phyloP scores from a whole-genome alignment of 1,140 invertebrate genomes.

The Pseudobourletiella spinata region DNA sequence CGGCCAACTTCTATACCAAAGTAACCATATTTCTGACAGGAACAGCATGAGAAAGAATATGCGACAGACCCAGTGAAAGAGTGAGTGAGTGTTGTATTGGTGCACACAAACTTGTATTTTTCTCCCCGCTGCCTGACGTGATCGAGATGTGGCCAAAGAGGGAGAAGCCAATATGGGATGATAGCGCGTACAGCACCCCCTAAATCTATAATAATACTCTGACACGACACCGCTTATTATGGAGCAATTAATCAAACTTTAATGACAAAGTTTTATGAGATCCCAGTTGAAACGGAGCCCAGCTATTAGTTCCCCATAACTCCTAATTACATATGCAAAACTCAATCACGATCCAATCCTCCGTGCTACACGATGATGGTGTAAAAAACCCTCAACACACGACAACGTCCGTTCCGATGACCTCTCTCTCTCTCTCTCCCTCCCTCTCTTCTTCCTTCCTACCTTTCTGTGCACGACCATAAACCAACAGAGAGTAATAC shows the following conservation, averaged over 20 bases:
- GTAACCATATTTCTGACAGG: too few species aligned
- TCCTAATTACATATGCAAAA: constrained; percentile 33
- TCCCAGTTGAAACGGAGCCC: constrained; percentile 19
- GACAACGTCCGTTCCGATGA: constrained; percentile 3
- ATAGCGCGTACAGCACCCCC: neutral
- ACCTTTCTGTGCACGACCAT: too few species aligned
- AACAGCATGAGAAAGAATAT: too few species aligned
- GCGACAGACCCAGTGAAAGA: too few species aligned
- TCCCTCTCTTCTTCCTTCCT: neutral
- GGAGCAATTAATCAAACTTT: constrained; percentile 31
- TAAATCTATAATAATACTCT: constrained; percentile 14
- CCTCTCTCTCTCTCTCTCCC: constrained; percentile 6
- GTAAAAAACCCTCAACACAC: constrained; percentile 6
- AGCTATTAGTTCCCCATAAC: constrained; percentile 26
- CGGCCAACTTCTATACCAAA: too few species aligned
- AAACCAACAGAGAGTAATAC: too few species aligned
- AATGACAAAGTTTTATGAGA: constrained; percentile 28
- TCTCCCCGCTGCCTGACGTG: too few species aligned
- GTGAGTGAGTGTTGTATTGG: too few species aligned
- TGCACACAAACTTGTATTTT: too few species aligned
- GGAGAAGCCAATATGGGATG: too few species aligned
- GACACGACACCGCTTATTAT: constrained; percentile 24
- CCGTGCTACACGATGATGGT: constrained; percentile 21
- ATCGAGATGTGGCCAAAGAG: constrained; percentile 1
- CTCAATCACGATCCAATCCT: constrained; percentile 25